Base-by-base conservation (phyloP, 2,888 invertebrate genomes). In the Serrognathus titanus region DNA sequence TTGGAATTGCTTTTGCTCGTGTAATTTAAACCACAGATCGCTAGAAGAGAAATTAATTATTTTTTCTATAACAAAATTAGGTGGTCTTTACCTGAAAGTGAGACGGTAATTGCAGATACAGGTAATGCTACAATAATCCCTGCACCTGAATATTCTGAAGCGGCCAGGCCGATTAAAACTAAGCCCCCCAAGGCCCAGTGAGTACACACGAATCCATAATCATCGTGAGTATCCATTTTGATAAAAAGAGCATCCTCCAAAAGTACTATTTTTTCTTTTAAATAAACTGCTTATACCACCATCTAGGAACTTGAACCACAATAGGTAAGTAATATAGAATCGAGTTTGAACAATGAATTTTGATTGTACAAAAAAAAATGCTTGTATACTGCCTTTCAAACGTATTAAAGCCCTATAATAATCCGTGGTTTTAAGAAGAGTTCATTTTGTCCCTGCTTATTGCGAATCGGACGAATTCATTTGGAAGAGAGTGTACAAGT, bases 111-210 rank as follows among this genome's bases (percentile, higher is more conserved):
- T 10, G 75, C 75, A 4, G 82, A 80, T 6, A 85, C 74, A 16
- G 83, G 73, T 60, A 85, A 78, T 38, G 84, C 83, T 0, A 79
- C 79, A 1, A 85, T 78, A 0, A 83, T 80, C 60, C 82, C 82
- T 64, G 83, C 82, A 64, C 84, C 84, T 57, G 83, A 81, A 53
- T 73, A 74, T 73, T 83, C 82, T 52, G 84, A 84, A 1, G 84
- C 81, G 1, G 83, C 82, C 37, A 84, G 77, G 2, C 83, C 85
- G 1, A 83, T 81, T 56, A 85, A 73, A 55, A 85, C 78, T 9
- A 84, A 74, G 4, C 82, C 79, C 1, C 84, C 85, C 10, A 85
- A 77, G 2, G 83, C 82, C 83, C 84, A 84, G 6, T 85, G 79
- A 49, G 71, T 71, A 53, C 73, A 66, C 77, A 81, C 41, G 75